Conservation (phyloP, 2,113 vertebrate genomes). For the Oceanites oceanicus region DNA sequence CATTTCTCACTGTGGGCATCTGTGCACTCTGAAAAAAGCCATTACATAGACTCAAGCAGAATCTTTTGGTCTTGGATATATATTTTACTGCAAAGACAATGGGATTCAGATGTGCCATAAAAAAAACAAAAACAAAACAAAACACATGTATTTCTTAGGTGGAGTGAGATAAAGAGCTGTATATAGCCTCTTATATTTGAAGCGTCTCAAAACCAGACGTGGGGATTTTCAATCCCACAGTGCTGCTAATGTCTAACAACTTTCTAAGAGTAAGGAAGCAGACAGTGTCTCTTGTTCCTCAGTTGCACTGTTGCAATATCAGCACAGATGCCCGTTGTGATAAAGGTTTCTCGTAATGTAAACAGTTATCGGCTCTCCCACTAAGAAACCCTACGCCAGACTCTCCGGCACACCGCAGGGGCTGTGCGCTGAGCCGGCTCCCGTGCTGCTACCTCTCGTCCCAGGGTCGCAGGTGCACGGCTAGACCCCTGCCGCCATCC, state of each 20-base stretch:
- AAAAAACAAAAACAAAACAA: background rate
- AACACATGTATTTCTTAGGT: background rate
- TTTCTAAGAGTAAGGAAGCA: background rate
- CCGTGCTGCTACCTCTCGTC: background rate
- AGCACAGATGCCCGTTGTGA: background rate
- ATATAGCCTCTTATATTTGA: background rate
- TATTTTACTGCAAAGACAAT: background rate
- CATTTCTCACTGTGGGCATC: background rate
- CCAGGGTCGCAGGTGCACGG: background rate
- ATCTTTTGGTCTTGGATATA: background rate
- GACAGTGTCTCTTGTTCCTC: background rate
- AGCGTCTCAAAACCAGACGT: background rate
- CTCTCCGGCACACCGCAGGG: background rate
- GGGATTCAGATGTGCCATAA: background rate
- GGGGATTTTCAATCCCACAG: background rate
- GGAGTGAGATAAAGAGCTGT: background rate
- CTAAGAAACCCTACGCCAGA: background rate
- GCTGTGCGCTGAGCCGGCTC: background rate
- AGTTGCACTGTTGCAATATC: background rate
- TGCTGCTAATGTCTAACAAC: background rate
- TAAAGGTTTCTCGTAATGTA: background rate
- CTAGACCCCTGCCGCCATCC: fast-evolving
- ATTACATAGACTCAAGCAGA: background rate
- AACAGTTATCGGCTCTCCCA: background rate
- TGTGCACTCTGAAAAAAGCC: background rate